Conservation (phyloP, 2,888 invertebrate genomes). For the Sinopyrophorus schimmeli region DNA sequence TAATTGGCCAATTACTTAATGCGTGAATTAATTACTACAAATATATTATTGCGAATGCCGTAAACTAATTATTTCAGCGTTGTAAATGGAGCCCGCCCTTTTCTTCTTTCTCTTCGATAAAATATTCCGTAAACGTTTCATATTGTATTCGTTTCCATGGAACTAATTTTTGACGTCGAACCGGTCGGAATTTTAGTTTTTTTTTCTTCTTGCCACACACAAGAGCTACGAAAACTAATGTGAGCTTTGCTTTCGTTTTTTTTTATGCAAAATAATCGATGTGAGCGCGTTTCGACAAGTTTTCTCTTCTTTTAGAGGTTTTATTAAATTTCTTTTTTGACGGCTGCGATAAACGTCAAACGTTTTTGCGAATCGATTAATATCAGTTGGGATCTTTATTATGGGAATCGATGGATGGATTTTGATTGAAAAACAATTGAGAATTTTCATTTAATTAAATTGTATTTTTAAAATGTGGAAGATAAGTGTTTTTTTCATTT, state of each 20-base stretch:
- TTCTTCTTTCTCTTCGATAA: constrained; percentile 19
- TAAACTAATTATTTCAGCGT: constrained; percentile 16
- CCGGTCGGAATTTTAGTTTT: constrained; percentile 11
- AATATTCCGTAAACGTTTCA: constrained; percentile 8
- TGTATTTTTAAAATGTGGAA: too few relatives aligned
- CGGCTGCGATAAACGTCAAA: too few relatives aligned
- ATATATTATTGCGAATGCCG: constrained; percentile 9
- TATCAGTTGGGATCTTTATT: too few relatives aligned
- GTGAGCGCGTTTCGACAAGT: too few relatives aligned
- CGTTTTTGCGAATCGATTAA: too few relatives aligned
- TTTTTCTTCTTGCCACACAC: constrained; percentile 4
- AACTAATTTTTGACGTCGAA: constrained; percentile 14
- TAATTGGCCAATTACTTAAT: constrained; percentile 21
- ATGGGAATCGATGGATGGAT: too few relatives aligned
- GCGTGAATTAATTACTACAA: constrained; percentile 17
- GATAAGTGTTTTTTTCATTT: too few relatives aligned
- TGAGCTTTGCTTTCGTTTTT: constrained; percentile 10
- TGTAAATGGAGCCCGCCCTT: constrained; percentile 11
- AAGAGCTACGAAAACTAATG: constrained; percentile 8
- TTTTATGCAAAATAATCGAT: too few relatives aligned
- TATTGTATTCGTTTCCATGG: constrained; percentile 15
- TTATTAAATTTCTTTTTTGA: too few relatives aligned
- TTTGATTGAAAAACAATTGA: too few relatives aligned
- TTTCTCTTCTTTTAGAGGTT: too few relatives aligned
- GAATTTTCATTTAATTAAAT: too few relatives aligned